Evolutionary conservation across 2,797 vertebrate genomes (phyloP), one percentile per base, ranked within the genome.

Genomic region (Gymnothorax javanicus): DNA sequence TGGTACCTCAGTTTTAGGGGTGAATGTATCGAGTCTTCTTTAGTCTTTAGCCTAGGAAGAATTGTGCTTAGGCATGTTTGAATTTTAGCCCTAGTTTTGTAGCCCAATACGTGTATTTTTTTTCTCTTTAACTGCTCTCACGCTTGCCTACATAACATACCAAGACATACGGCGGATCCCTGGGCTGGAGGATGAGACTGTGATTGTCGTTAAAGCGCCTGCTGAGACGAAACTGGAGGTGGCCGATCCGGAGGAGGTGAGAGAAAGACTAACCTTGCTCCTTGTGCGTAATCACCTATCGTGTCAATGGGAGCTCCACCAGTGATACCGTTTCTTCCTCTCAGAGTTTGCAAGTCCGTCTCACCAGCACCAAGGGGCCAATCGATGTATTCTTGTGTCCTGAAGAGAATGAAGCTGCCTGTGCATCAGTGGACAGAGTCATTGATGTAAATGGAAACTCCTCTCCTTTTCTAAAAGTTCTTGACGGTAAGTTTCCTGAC

Each of bases 141-240:
- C 98, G 85, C 97, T 98, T 96, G 97, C 98, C 84, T 99, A 99
- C 89, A 96, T 99, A 91, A 98, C 97, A 0, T 99, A 99, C 91
- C 97, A 99, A 95, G 98, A 99, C 94, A 97, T 99, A 93, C 92
- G 97, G 90, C 97, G 97, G 93, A 96, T 97, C 90, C 96, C 95
- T 91, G 97, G 96, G 95, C 96, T 99, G 93, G 95, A 95, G 94
- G 98, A 99, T 94, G 98, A 99, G 97, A 99, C 98, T 82, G 97
- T 99, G 91, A 98, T 99, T 89, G 97, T 98, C 27, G 96, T 99
- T 93, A 98, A 98, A 96, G 97, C 98, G 25, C 98, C 98, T 85
- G 95, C 97, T 89, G 98, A 99, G 95, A 99, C 98, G 92, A 98
- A 97, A 95, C 96, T 99, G 93, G 98, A 99, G 97, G 97, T 99